A percentile compares a stretch with the other conserved stretches of the same genome.
Conservation (phyloP, 1,140 invertebrate genomes). For the Zeugodacus cucurbitae region DNA sequence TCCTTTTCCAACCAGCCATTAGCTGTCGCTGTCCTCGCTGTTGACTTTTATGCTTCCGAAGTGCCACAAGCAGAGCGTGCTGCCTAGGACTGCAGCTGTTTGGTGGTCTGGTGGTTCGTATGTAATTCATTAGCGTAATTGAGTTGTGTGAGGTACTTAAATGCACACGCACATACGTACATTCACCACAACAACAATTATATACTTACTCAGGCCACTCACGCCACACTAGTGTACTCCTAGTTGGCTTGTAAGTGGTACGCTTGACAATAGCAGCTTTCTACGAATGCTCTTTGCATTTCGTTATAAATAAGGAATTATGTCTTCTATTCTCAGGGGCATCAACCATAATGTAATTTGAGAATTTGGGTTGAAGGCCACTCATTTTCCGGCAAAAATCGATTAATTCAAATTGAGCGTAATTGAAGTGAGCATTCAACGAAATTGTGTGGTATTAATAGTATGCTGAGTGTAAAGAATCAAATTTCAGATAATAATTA, state of each 20-base stretch:
- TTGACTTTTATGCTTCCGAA: background rate
- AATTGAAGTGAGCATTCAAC: background rate
- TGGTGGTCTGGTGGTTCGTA: background rate
- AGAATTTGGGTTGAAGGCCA: background rate
- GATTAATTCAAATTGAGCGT: background rate
- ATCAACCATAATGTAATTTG: background rate
- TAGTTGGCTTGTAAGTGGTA: too few species aligned
- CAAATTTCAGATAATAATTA: too few species aligned
- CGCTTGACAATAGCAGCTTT: background rate
- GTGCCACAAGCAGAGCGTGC: too few species aligned
- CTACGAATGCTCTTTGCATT: background rate
- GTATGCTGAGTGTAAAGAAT: too few species aligned
- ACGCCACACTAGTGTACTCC: too few species aligned
- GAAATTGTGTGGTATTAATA: too few species aligned
- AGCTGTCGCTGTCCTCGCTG: background rate
- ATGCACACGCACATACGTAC: background rate
- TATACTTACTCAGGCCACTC: too few species aligned
- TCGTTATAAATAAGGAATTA: background rate
- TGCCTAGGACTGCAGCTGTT: background rate
- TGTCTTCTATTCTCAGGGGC: background rate
- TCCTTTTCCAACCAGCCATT: background rate
- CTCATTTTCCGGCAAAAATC: background rate
- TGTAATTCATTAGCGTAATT: slow-evolving; percentile 24
- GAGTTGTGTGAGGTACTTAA: background rate
- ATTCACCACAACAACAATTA: background rate